These are phyloP conservation scores for Potamarius usumacintae DNA, from an alignment of 2,113 vertebrate species.

Conservation along the genomic window DNA sequence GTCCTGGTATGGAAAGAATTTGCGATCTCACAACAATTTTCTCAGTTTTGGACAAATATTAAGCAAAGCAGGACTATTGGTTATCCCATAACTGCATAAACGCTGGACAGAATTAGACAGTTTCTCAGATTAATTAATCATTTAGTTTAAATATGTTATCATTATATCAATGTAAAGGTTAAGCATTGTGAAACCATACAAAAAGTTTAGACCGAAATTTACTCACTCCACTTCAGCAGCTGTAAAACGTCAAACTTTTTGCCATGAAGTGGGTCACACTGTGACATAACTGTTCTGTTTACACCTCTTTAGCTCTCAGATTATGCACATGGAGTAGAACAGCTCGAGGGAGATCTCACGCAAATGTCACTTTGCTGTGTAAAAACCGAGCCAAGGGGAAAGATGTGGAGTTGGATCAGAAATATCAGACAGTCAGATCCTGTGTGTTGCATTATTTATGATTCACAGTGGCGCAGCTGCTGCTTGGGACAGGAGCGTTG, in stretches of 20 bases:
- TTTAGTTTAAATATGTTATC: not conserved
- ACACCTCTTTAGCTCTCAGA: not conserved
- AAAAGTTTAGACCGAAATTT: not conserved
- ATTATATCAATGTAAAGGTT: too few relatives aligned
- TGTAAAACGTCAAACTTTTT: not conserved
- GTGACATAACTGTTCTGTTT: not conserved
- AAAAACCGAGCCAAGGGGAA: not conserved
- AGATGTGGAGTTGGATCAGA: conserved; percentile 4
- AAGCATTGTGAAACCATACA: not conserved
- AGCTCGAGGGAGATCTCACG: not conserved
- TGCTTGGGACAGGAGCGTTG: conserved; percentile 47
- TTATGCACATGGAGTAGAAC: conserved; percentile 6
- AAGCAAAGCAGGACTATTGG: too few relatives aligned
- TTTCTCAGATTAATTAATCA: too few relatives aligned
- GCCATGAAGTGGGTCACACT: conserved; percentile 19
- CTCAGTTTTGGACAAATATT: too few relatives aligned
- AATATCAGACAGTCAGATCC: not conserved
- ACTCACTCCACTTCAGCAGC: not conserved
- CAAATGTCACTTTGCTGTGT: not conserved
- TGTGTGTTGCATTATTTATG: conserved; percentile 62
- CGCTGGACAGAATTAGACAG: too few relatives aligned
- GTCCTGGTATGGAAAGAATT: too few relatives aligned
- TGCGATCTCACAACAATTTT: too few relatives aligned
- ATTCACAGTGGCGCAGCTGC: conserved; percentile 55
- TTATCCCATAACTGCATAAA: not conserved